Evolutionary conservation across 2,888 invertebrate species (phyloP), one percentile per base, ranked within the genome.

Genomic region (Melieria omissa): DNA sequence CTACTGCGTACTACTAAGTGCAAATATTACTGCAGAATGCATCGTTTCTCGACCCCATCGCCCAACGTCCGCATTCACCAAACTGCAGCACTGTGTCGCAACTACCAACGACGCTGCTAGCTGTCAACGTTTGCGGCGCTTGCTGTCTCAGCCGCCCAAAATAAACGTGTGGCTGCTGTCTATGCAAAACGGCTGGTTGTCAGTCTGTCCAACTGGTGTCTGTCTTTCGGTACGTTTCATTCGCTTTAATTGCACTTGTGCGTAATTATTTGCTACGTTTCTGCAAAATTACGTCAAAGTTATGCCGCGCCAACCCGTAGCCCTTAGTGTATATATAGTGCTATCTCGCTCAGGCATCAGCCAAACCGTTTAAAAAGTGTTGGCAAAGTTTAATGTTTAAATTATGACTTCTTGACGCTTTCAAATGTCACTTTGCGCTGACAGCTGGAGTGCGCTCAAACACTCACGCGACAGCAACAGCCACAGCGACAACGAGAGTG

Each of bases 361-460:
- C 14, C 41, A 61, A 61, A 61, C 6, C 61, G 44, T 61, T 61
- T 61, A 61, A 61, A 61, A 61, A 44, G 12, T 12, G 61, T 10
- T 10, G 41, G 9, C 80, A 80, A 80, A 80, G 80, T 80, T 80
- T 82, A 82, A 80, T 82, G 83, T 81, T 80, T 80, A 80, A 80
- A 80, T 80, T 80, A 80, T 80, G 83, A 80, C 81, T 80, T 77
- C 65, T 80, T 73, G 57, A 42, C 63, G n/a, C 71, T 63, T 47
- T 63, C 47, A 47, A 47, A 63, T 14, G 47, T 63, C 47, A 47
- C 63, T 63, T 63, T 63, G 10, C 47, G 63, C 45, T 63, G 63
- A 63, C 63, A 63, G 63, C 63, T 63, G 16, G 41, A 58, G 46
- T 47, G 47, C 29, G 29, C 63, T 49, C 7, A 63, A 63, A 16